These are phyloP conservation scores for Musca domestica DNA, from an alignment of 1,140 invertebrate species.

Conservation along the genomic window DNA sequence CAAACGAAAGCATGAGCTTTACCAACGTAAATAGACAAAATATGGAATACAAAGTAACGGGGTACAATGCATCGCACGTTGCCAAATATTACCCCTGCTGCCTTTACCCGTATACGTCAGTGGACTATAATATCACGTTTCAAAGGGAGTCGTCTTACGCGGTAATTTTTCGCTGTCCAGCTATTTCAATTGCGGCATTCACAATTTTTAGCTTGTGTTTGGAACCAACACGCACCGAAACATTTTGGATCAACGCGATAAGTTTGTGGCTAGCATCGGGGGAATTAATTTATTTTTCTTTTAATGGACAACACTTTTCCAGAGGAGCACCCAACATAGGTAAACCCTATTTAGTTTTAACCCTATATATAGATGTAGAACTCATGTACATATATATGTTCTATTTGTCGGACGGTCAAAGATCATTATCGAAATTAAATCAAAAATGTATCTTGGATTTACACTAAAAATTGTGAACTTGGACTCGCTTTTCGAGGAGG, in stretches of 20 bases:
- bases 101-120: constrained; percentile 20
- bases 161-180: constrained; percentile 3
- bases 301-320: constrained; percentile 10
- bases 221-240: neutral
- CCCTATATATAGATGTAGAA: neutral
- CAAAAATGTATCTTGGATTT: no score
- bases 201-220: constrained; percentile 8
- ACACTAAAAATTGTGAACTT: no score
- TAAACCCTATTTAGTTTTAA: neutral
- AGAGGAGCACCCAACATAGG: constrained; percentile 24
- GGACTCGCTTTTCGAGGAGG: no score
- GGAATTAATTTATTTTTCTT: constrained; percentile 25
- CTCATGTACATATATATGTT: neutral
- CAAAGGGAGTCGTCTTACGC: constrained; percentile 8
- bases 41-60: constrained; percentile 27
- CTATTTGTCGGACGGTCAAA: no score
- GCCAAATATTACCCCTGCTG: constrained; percentile 24
- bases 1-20: constrained; percentile 20
- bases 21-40: constrained; percentile 12
- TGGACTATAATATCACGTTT: constrained; percentile 25
- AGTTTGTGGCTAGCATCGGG: constrained; percentile 11
- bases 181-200: neutral
- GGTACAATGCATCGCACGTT: constrained; percentile 18
- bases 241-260: constrained; percentile 22
- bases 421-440: no score